phyloP scores from a whole-genome alignment of 2,113 vertebrate species.

The Nyctibius bracteatus region DNA sequence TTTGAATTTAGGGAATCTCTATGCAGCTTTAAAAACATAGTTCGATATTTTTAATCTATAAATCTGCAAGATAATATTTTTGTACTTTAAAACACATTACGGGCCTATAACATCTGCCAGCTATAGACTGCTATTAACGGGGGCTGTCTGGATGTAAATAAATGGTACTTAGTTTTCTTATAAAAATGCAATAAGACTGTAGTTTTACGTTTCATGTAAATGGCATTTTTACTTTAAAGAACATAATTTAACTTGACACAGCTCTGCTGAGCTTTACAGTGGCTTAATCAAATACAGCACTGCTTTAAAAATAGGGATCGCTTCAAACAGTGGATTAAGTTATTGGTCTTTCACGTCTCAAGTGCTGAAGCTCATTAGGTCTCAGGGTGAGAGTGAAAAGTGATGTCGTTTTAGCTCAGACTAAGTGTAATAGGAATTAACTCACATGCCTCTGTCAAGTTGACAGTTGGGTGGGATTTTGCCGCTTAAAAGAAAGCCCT shows the following conservation, averaged over 20 bases:
- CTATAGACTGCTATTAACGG: neutral
- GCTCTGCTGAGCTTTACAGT: slow-evolving; percentile 36
- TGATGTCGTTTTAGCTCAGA: neutral
- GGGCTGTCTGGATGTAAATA: slow-evolving; percentile 9
- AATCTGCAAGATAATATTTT: neutral
- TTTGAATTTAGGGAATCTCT: neutral
- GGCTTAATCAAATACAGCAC: slow-evolving; percentile 57
- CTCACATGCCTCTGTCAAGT: neutral
- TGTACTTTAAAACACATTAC: neutral
- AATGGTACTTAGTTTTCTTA: slow-evolving; percentile 2
- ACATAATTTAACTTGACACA: slow-evolving; percentile 46
- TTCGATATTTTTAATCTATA: neutral
- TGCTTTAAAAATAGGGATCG: slow-evolving; percentile 30
- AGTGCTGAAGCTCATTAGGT: slow-evolving; percentile 46
- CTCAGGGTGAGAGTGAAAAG: slow-evolving; percentile 16
- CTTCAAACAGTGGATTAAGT: slow-evolving; percentile 60
- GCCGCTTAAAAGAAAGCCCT: neutral
- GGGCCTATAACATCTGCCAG: neutral
- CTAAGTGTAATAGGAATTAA: neutral
- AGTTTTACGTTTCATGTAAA: neutral
- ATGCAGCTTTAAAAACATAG: neutral
- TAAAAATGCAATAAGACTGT: neutral
- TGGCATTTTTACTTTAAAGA: slow-evolving; percentile 24
- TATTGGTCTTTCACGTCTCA: slow-evolving; percentile 56
- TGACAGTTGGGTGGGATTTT: neutral